These are phyloP conservation scores for Synanceia verrucosa DNA, from an alignment of 2,797 vertebrate genomes.

Conservation along the genomic window DNA sequence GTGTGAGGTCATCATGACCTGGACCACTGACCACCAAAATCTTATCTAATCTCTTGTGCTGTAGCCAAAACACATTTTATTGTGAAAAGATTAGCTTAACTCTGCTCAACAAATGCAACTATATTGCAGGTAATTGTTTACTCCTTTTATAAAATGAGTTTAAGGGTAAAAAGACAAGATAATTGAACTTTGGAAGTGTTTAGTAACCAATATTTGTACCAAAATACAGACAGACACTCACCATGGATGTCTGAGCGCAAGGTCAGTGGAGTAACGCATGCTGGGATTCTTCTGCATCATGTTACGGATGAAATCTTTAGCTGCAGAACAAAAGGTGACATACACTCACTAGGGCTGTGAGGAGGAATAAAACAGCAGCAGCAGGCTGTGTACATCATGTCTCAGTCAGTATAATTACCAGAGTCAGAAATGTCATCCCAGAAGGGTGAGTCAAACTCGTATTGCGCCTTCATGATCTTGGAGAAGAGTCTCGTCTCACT, in stretches of 20 bases:
- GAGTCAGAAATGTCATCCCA: conserved; percentile 98
- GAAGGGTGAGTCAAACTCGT: conserved; percentile 97
- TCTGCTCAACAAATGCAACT: not conserved
- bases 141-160: not conserved
- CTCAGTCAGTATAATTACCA: conserved; percentile 77
- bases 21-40: no score
- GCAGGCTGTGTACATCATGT: accelerated
- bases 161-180: not conserved
- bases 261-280: conserved; percentile 88
- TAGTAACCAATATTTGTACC: not conserved
- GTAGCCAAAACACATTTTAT: not conserved
- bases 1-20: no score
- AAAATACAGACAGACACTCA: conserved; percentile 72
- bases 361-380: not conserved
- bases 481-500: conserved; percentile 94
- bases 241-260: conserved; percentile 94
- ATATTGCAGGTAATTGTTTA: not conserved
- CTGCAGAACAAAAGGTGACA: conserved; percentile 69
- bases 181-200: not conserved
- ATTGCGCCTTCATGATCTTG: conserved; percentile 96
- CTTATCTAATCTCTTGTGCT: not conserved
- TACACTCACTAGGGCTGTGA: not conserved
- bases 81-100: not conserved
- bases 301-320: conserved; percentile 96
- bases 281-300: conserved; percentile 94